A percentile compares a stretch with the other conserved stretches of the same genome.
These are phyloP conservation scores for Pycnomerus fuliginosus DNA, from an alignment of 2,888 invertebrate genomes.

Conservation along the genomic window DNA sequence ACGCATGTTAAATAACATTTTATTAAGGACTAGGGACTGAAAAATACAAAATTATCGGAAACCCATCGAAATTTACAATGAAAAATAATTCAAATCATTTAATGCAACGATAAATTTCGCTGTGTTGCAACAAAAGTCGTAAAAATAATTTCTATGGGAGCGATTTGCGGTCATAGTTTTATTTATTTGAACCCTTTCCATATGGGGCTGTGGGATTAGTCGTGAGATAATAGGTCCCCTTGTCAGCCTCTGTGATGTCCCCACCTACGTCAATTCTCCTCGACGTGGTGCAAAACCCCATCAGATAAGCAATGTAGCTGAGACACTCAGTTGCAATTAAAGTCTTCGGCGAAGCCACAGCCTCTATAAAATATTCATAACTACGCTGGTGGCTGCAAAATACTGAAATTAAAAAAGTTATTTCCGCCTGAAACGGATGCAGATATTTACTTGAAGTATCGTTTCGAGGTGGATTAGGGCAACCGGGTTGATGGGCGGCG, in stretches of 20 bases:
- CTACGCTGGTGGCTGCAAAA: slow-evolving; percentile 23
- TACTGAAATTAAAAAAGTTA: slow-evolving; percentile 6
- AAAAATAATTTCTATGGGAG: no score
- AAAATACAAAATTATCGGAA: no score
- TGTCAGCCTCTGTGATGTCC: slow-evolving; percentile 2
- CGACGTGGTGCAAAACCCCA: slow-evolving; percentile 9
- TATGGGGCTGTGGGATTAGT: slow-evolving; percentile 18
- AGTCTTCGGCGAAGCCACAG: slow-evolving; percentile 4
- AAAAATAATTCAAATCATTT: no score
- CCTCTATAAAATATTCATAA: slow-evolving; percentile 13
- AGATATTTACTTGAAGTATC: not conserved
- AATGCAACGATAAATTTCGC: no score
- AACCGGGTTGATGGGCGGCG: slow-evolving; percentile 12
- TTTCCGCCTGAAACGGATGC: not conserved
- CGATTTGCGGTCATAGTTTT: no score
- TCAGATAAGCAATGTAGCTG: slow-evolving; percentile 6
- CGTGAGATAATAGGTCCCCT: slow-evolving; percentile 14
- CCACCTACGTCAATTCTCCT: slow-evolving; percentile 17
- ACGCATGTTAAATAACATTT: no score
- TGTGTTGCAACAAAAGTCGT: no score
- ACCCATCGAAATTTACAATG: no score
- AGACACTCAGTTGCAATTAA: slow-evolving; percentile 15
- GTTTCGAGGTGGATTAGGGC: slow-evolving; percentile 1
- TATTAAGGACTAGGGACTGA: no score
- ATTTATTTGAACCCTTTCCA: not conserved